These are phyloP conservation scores for Etheostoma nigrum DNA, from an alignment of 2,797 vertebrate species.

Conservation along the genomic window DNA sequence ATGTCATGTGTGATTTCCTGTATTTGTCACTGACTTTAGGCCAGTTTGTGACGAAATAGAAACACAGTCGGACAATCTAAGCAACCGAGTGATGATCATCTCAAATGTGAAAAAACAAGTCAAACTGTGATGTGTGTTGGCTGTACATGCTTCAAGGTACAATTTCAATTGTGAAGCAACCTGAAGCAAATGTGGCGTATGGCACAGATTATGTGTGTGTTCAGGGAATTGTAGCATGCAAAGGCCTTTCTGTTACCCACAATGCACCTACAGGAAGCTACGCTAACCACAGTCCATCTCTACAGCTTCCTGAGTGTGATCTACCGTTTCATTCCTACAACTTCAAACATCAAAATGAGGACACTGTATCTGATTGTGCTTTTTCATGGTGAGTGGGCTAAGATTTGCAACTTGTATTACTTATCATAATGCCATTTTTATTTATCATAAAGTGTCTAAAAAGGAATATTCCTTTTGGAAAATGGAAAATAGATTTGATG, in stretches of 20 bases:
- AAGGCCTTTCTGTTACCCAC: neutral
- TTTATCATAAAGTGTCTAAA: neutral
- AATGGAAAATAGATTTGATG: neutral
- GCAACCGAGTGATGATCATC: neutral
- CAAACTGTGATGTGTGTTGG: neutral
- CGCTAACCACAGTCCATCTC: constrained; percentile 51
- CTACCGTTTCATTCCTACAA: no score
- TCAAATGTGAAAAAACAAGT: neutral
- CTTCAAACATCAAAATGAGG: constrained; percentile 59
- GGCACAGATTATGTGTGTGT: neutral
- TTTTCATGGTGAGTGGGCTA: constrained; percentile 68
- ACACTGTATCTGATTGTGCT: constrained; percentile 59
- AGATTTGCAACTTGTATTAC: neutral
- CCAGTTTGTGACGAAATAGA: neutral
- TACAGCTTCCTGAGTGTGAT: constrained; percentile 46
- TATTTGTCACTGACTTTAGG: neutral
- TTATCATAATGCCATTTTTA: neutral
- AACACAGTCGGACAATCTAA: neutral
- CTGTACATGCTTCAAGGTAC: neutral
- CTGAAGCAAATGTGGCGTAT: no score
- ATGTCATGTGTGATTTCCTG: neutral
- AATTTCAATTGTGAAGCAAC: no score
- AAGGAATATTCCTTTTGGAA: neutral
- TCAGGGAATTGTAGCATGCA: accelerated
- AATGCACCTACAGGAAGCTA: constrained; percentile 50